A percentile compares a stretch with the other conserved stretches of the same genome.
Evolutionary conservation across 2,888 invertebrate genomes (phyloP).

Genomic region (Allygus modestus): DNA sequence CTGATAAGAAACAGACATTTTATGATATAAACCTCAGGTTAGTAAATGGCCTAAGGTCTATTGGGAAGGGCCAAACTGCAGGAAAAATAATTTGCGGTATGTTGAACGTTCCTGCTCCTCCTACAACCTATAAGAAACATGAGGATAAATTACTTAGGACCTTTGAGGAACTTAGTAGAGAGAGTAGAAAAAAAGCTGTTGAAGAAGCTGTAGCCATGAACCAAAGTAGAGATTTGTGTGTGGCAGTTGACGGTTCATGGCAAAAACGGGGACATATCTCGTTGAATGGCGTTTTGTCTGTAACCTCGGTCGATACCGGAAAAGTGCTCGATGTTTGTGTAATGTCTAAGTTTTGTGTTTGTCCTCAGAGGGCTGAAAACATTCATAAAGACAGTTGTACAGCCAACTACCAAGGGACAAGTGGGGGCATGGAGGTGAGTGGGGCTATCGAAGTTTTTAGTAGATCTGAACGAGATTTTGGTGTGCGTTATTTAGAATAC

Average conservation of each 20-base stretch:
- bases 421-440: constrained; percentile 68
- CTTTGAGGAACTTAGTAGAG: constrained; percentile 36
- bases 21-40: constrained; percentile 40
- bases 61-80: constrained; percentile 37
- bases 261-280: constrained; percentile 45
- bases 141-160: constrained; percentile 7
- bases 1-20: constrained; percentile 35
- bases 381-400: constrained; percentile 52
- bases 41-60: constrained; percentile 48
- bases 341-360: constrained; percentile 42
- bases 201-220: constrained; percentile 40
- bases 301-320: constrained; percentile 27
- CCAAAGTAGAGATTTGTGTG: constrained; percentile 44
- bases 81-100: constrained; percentile 21
- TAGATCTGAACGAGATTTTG: constrained; percentile 62
- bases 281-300: constrained; percentile 45
- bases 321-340: constrained; percentile 39
- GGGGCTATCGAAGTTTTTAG: constrained; percentile 65
- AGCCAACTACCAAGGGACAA: constrained; percentile 66
- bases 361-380: constrained; percentile 30
- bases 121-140: constrained; percentile 40
- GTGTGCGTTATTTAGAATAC: constrained; percentile 57
- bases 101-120: constrained; percentile 39
- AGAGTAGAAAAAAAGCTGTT: constrained; percentile 11
- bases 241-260: constrained; percentile 55